Conservation (phyloP, 92 coral and sea anemone species). For the Meandrina meandrites region DNA sequence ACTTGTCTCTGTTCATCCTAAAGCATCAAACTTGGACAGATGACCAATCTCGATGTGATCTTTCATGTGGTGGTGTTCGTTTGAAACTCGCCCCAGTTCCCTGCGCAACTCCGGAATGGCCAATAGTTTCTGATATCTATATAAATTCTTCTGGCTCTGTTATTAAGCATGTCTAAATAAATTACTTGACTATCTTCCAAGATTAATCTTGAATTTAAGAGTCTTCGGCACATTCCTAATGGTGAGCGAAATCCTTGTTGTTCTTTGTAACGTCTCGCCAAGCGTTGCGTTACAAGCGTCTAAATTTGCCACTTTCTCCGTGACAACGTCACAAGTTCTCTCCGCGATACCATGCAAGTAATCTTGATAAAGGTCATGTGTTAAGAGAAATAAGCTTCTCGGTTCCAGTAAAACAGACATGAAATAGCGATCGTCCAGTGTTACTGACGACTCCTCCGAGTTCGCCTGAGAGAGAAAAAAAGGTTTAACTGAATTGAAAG, state of each 20-base stretch:
- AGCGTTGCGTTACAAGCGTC: conserved; percentile 59
- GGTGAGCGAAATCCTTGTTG: conserved; percentile 85
- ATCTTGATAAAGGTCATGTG: conserved; percentile 81
- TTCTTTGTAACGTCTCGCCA: conserved; percentile 66
- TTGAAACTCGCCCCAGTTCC: no score
- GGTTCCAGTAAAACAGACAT: conserved; percentile 91
- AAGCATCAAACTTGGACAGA: no score
- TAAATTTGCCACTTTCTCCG: conserved; percentile 59
- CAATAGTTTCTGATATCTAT: neutral
- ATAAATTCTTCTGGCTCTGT: neutral
- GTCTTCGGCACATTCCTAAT: conserved; percentile 96
- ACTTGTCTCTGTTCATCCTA: no score
- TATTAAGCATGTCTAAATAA: neutral
- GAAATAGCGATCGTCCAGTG: conserved; percentile 70
- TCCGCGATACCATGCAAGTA: conserved; percentile 89
- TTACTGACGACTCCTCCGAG: conserved; percentile 17
- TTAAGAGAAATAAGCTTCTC: conserved; percentile 80
- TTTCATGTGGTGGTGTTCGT: no score
- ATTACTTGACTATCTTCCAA: conserved; percentile 49
- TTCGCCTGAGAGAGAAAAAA: conserved; percentile 24
- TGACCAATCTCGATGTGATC: no score
- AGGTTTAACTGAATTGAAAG: no score
- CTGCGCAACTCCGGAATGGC: no score
- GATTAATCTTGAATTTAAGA: conserved; percentile 78
- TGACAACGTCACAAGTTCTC: conserved; percentile 63